Evolutionary conservation across 2,113 vertebrate genomes (phyloP), one percentile per base, ranked within the genome.

Genomic region (Megaptera novaeangliae): DNA sequence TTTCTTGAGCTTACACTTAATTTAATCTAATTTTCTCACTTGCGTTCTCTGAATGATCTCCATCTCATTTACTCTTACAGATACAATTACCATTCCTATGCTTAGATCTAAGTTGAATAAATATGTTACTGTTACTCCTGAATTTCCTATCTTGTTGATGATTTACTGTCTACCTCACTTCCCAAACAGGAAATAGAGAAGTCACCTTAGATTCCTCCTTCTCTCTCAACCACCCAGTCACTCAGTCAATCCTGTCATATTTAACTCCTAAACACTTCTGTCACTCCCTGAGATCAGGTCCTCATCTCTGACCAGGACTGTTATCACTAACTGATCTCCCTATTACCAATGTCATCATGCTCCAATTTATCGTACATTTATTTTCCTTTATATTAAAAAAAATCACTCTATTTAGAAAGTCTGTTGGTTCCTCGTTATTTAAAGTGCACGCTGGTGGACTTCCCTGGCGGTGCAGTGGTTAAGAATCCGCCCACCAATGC

Each of bases 1-100:
- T 92, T 95, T 89, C 85, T 78, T 95, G 68, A 96, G 63, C 41
- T 94, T 34, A 93, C 13, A 86, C 52, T 69, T 57, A 80, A 80
- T 21, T 95, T 25, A 90, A 52, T 27, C 55, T 88, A 69, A n/a
- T 68, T 89, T 94, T 80, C 31, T 84, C 75, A 66, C 20, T 90
- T 61, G 15, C 55, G 90, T 94, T 78, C 66, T 57, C 31, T 87
- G 39, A 82, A 83, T 31, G 8, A 92, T 39, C 44, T 82, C 11
- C 0, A 68, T 59, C 34, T 92, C 31, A 84, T 64, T 80, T 57
- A 86, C n/a, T 57, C 27, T 92, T 29, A 57, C 64, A 34, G 52
- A 78, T 80, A 78, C 23, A 83, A 80, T 63, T 34, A 68, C 6
- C 61, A 95, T 66, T 64, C 31, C 52, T 86, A 72, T 39, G 12